These are phyloP conservation scores for Coptodon rendalli DNA, from an alignment of 2,113 vertebrate species.

Conservation along the genomic window DNA sequence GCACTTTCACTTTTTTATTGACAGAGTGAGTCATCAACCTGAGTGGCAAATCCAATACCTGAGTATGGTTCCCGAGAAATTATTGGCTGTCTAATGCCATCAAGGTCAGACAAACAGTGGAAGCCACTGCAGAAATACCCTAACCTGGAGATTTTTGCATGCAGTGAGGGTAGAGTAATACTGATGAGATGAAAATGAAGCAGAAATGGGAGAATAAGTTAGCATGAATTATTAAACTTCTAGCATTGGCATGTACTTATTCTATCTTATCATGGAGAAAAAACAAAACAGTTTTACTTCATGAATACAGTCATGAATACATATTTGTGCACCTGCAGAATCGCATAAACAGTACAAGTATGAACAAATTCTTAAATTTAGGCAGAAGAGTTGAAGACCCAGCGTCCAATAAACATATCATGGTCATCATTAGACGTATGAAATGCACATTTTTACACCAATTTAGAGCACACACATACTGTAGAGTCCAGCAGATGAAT, in stretches of 20 bases:
- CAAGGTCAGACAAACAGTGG: constrained; percentile 14
- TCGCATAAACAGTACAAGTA: neutral
- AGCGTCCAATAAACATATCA: too few species aligned
- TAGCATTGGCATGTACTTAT: neutral
- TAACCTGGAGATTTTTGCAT: neutral
- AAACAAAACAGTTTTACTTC: neutral
- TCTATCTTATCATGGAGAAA: neutral
- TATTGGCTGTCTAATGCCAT: constrained; percentile 1
- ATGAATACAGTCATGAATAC: neutral
- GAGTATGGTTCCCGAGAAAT: neutral
- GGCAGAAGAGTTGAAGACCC: neutral
- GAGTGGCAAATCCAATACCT: constrained; percentile 9
- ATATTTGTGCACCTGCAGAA: neutral
- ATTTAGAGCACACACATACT: neutral
- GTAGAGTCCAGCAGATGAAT: neutral
- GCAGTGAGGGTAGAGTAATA: neutral
- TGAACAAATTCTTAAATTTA: neutral
- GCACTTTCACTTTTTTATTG: constrained; percentile 11
- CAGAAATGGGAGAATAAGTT: neutral
- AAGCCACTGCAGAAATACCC: neutral
- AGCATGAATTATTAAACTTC: neutral
- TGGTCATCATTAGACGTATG: neutral
- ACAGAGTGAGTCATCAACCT: constrained; percentile 13
- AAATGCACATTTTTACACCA: neutral
- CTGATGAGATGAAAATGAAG: neutral